phyloP scores from a whole-genome alignment of 2,888 invertebrate genomes.

The Elysia crispata region DNA sequence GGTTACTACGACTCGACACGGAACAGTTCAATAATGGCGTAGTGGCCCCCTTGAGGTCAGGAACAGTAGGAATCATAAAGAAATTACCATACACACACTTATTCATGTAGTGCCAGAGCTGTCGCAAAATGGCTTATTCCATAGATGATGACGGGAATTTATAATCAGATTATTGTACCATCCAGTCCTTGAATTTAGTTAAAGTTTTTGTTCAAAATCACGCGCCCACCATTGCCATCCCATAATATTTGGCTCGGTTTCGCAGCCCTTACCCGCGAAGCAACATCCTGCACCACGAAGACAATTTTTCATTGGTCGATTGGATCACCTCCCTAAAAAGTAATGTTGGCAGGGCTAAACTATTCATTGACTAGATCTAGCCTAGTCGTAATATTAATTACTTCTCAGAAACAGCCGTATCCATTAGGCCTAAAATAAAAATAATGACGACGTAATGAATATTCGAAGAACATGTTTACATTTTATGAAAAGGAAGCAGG shows the following conservation, averaged over 20 bases:
- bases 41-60: slow-evolving; percentile 49
- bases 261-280: slow-evolving; percentile 46
- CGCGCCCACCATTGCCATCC: slow-evolving; percentile 79
- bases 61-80: background rate
- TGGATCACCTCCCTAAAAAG: no score
- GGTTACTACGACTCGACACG: slow-evolving; percentile 29
- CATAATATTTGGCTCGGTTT: slow-evolving; percentile 65
- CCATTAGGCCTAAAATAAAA: no score
- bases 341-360: no score
- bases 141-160: slow-evolving; percentile 12
- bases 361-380: no score
- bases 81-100: slow-evolving; percentile 3
- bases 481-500: no score
- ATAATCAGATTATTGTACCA: slow-evolving; percentile 18
- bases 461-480: no score
- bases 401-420: no score
- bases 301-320: slow-evolving; percentile 27
- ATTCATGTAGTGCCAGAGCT: background rate
- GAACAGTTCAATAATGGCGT: slow-evolving; percentile 44
- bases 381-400: no score
- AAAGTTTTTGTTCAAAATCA: slow-evolving; percentile 77
- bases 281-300: slow-evolving; percentile 36
- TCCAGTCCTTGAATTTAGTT: slow-evolving; percentile 44
- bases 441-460: no score
- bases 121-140: slow-evolving; percentile 17